Evolutionary conservation across 2,888 invertebrate species (phyloP), one percentile per base, ranked within the genome.

Genomic region (Sinohyriopsis cumingii): DNA sequence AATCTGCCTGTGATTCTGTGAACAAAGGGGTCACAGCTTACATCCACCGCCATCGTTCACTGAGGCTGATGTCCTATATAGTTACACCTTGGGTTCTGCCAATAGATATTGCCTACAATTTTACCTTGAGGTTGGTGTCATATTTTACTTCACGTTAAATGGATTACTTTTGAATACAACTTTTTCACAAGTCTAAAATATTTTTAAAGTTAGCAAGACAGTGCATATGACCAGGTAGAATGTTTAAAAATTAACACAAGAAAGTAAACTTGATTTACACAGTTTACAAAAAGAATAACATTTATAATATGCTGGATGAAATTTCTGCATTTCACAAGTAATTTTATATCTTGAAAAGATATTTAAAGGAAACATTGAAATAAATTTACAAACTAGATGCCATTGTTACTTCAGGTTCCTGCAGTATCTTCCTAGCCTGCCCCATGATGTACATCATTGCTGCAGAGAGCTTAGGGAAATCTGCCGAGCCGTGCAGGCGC

Each of bases 11-110:
- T 79, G 96, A 97, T 88, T 94, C 95, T 0, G 96, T 97, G 0
- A 97, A 98, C 91, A 95, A 94, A 87, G 97, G 97, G 4, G 90
- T 98, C 45, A 92, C 96, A 69, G 96, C 96, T 90, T 97, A 96
- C 95, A 91, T 97, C 77, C 95, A 96, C 91, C 94, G 95, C 82
- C 95, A 95, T 86, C 93, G 93, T 77, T 95, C 95, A 61, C 93
- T 96, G 90, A 94, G 95, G 82, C 91, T 95, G 63, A 91, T 97
- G 2, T 94, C 95, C 0, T 91, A 96, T 54, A 91, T 96, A 71
- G 94, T 95, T 67, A 92, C 97, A 72, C 97, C 98, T 0, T 97
- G 95, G 86, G 93, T 95, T 63, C 91, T 98, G 68, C 97, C 97
- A 25, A 94, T 95, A 68, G 97, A 98, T 89, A 94, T 98, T 77